Conservation (phyloP, 92 coral and sea anemone genomes). For the Bergia sp. region DNA sequence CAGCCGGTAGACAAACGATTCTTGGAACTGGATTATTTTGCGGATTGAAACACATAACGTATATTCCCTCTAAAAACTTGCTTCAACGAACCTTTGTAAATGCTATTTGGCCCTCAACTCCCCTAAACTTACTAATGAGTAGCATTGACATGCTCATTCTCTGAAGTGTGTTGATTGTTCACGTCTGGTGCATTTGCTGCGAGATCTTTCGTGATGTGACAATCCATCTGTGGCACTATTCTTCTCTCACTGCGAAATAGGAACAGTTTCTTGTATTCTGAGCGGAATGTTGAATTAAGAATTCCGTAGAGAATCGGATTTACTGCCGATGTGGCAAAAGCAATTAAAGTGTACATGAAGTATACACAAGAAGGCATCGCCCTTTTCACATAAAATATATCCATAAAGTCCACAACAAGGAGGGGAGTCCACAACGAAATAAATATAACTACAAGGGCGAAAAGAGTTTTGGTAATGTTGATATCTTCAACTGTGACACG, state of each 20-base stretch:
- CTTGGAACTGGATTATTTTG: too few relatives aligned
- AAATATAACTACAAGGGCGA: slow-evolving; percentile 5
- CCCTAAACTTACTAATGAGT: too few relatives aligned
- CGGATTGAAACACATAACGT: too few relatives aligned
- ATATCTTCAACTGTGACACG: background rate
- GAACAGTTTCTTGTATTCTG: slow-evolving; percentile 5
- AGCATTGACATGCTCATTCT: too few relatives aligned
- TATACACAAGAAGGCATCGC: background rate
- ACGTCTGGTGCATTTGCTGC: background rate
- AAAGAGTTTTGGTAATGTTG: slow-evolving; percentile 3
- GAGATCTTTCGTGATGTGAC: background rate
- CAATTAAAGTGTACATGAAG: background rate
- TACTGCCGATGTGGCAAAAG: background rate
- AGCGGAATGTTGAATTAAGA: background rate
- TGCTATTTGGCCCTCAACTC: too few relatives aligned
- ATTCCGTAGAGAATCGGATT: slow-evolving; percentile 1
- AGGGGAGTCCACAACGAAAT: background rate
- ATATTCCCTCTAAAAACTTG: too few relatives aligned
- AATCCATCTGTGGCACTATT: background rate
- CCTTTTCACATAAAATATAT: background rate
- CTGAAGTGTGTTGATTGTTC: too few relatives aligned
- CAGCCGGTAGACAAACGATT: too few relatives aligned
- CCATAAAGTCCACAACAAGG: background rate
- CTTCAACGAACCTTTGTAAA: too few relatives aligned
- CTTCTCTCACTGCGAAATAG: background rate